Percentiles rank a stretch among this genome's conserved stretches.
These are phyloP conservation scores for Apotomis turbidana DNA, from an alignment of 2,888 invertebrate species.

Conservation along the genomic window DNA sequence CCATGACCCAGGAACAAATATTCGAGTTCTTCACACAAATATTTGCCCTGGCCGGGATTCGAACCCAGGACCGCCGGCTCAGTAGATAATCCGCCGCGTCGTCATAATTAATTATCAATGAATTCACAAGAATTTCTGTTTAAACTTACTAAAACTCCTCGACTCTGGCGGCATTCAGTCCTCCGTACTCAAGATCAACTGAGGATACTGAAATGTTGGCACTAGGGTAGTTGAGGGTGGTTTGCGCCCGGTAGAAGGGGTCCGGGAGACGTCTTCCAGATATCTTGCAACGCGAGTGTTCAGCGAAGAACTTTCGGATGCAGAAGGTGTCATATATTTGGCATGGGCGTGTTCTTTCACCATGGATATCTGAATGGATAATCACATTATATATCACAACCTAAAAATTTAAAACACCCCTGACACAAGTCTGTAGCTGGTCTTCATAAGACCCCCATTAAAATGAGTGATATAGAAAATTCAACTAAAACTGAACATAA, in stretches of 20 bases:
- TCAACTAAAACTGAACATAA: not conserved
- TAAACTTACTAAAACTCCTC: constrained; percentile 55
- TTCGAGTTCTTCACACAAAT: no score
- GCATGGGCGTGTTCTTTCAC: constrained; percentile 39
- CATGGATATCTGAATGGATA: constrained; percentile 19
- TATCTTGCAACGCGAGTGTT: constrained; percentile 40
- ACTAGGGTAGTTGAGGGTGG: constrained; percentile 35
- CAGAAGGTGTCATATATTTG: constrained; percentile 41
- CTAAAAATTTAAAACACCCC: no score
- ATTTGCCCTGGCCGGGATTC: no score
- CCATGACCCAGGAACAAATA: no score
- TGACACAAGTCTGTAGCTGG: no score
- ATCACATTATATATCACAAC: no score
- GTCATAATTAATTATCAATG: not conserved
- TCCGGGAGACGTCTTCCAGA: constrained; percentile 44
- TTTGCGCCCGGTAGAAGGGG: constrained; percentile 44
- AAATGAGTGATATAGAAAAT: not conserved
- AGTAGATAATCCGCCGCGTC: no score
- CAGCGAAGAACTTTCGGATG: constrained; percentile 43
- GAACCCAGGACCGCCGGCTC: no score
- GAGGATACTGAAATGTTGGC: constrained; percentile 49
- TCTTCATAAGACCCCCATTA: no score
- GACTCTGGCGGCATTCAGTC: constrained; percentile 49
- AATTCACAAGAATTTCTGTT: not conserved
- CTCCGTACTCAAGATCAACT: constrained; percentile 44